Conservation (phyloP, 2,797 vertebrate species). For the Taeniopygia guttata region DNA sequence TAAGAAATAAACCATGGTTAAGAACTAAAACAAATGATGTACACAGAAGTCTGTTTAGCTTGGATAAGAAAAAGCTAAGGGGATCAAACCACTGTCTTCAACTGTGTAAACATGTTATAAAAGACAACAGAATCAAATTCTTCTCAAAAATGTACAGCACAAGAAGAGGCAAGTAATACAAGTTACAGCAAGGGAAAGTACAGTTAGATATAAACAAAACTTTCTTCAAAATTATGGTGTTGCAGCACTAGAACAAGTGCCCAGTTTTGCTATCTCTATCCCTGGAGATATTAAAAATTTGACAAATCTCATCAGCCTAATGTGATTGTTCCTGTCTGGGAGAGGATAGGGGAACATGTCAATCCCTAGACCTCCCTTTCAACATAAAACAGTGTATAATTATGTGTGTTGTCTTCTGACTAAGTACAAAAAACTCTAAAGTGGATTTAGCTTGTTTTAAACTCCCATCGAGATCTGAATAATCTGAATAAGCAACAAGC, state of each 20-base stretch:
- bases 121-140: background rate
- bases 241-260: background rate
- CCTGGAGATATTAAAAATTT: background rate
- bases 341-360: accelerated
- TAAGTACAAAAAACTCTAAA: background rate
- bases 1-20: background rate
- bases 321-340: background rate
- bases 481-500: background rate
- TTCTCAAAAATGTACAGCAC: background rate
- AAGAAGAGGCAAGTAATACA: background rate
- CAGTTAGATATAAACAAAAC: background rate
- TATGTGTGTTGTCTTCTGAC: background rate
- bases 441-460: background rate
- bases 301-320: background rate
- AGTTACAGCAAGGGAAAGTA: background rate
- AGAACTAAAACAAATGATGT: background rate
- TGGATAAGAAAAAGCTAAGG: background rate
- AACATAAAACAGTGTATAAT: background rate
- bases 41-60: background rate
- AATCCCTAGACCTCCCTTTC: background rate
- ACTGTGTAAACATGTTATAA: background rate
- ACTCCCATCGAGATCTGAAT: background rate
- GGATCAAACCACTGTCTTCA: background rate
- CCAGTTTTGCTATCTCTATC: background rate
- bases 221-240: background rate